Base-by-base conservation (phyloP, 1,140 invertebrate species). In the Oryzaephilus surinamensis region DNA sequence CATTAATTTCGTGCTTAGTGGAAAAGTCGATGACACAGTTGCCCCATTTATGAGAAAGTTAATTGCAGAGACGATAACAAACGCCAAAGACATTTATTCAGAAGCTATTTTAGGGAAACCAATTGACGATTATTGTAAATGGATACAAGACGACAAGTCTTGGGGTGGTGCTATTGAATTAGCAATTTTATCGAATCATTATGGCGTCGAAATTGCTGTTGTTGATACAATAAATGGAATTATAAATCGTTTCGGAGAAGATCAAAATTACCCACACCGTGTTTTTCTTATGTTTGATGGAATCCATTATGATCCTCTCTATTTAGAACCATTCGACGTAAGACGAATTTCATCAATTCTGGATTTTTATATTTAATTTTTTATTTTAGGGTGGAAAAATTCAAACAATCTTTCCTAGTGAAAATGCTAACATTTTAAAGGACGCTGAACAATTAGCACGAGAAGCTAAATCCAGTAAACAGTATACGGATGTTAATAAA, bases 111-210 rank as follows among this genome's bases (percentile, higher is more conserved):
- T 97, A 8, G 92, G 89, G 0, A 83, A 81, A 63, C 77, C 84
- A 0, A 90, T 90, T 56, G 55, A 65, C 0, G 84, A 90, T 45
- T 97, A 97, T 58, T 90, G 85, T 56, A 66, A 74, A 1, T 93
- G 89, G 89, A 93, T 94, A 45, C 66, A 77, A 32, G 78, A 79
- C 48, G 67, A 79, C 1, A 82, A 79, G 42, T 82, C 89, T 0
- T 97, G 94, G 94, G 93, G 93, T 43, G 93, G 94, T 50, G 92
- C 85, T 27, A 97, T 97, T 50, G 94, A 97, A 69, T 67, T 92
- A 3, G 67, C 90, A 2, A 87, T 97, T 40, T 64, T 97, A n/a
- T 83, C 86, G 3, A 76, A 79, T 52, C 83, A 84, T 64, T 96
- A 87, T 66, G 79, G 81, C 23, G 64, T 94, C 43, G 92, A 97